Evolutionary conservation across 2,113 vertebrate genomes (phyloP).

Genomic region (Bettongia penicillata): DNA sequence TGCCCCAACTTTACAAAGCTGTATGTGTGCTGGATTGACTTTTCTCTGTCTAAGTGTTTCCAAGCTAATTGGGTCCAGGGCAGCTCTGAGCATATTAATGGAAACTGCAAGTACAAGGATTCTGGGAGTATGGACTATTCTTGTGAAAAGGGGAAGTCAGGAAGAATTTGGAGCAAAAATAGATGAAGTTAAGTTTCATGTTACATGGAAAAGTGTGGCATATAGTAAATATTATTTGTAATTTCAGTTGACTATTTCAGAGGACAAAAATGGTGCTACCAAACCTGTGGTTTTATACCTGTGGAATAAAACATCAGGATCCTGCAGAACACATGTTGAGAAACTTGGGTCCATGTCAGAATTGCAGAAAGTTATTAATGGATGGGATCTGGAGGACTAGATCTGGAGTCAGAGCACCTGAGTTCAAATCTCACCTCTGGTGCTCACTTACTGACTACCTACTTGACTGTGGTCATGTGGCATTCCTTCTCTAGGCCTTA

Average conservation of each 20-base stretch:
- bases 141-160: neutral
- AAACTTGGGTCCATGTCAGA: too few species aligned
- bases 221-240: neutral
- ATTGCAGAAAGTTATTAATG: too few species aligned
- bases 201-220: neutral
- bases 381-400: too few species aligned
- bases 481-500: too few species aligned
- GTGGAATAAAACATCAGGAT: too few species aligned
- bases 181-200: neutral
- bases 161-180: neutral
- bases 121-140: neutral
- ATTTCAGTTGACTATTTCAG: neutral
- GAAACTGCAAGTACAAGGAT: neutral
- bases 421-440: too few species aligned
- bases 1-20: neutral
- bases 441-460: too few species aligned
- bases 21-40: neutral
- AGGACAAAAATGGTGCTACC: too few species aligned
- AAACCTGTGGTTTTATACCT: too few species aligned
- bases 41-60: neutral
- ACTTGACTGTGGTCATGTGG: too few species aligned
- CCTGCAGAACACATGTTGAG: too few species aligned
- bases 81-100: neutral
- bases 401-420: too few species aligned
- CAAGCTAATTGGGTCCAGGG: neutral